Evolutionary conservation across 2,888 invertebrate genomes (phyloP).

Genomic region (Drosophila cognata): DNA sequence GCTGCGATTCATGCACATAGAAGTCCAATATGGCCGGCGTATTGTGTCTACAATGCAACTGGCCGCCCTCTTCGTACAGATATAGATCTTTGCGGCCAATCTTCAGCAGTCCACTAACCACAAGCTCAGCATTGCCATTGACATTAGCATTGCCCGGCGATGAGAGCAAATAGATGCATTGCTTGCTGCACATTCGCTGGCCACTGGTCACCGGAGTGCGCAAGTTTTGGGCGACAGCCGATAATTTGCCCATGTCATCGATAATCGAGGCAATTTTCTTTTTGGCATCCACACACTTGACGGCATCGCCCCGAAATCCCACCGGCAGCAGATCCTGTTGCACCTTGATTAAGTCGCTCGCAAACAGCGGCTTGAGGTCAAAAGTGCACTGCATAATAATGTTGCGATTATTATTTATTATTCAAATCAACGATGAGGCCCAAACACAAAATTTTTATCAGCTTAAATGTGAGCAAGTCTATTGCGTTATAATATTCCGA

Average conservation of each 20-base stretch:
- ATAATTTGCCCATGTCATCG: slow-evolving; percentile 89
- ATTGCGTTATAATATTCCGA: too few relatives aligned
- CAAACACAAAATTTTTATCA: too few relatives aligned
- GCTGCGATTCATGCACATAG: slow-evolving; percentile 92
- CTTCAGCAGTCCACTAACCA: slow-evolving; percentile 93
- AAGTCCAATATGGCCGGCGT: slow-evolving; percentile 96
- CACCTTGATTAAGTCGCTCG: slow-evolving; percentile 32
- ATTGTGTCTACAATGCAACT: slow-evolving; percentile 89
- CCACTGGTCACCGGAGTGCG: slow-evolving; percentile 89
- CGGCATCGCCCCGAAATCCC: not conserved
- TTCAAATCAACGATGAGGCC: too few relatives aligned
- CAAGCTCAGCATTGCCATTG: slow-evolving; percentile 85
- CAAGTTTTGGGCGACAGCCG: slow-evolving; percentile 89
- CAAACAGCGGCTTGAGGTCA: slow-evolving; percentile 35
- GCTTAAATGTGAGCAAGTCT: too few relatives aligned
- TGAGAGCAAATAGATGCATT: slow-evolving; percentile 71
- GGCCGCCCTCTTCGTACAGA: slow-evolving; percentile 89
- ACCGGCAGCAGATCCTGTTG: slow-evolving; percentile 14
- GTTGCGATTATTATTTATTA: not conserved
- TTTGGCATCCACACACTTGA: not conserved
- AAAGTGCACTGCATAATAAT: slow-evolving; percentile 22
- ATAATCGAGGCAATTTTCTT: slow-evolving; percentile 86
- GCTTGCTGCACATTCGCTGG: slow-evolving; percentile 86
- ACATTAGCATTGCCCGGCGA: slow-evolving; percentile 84
- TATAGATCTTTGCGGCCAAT: slow-evolving; percentile 94